Evolutionary conservation across 2,113 vertebrate species (phyloP), one percentile per base, ranked within the genome.

Genomic region (Pyxicephalus adspersus): DNA sequence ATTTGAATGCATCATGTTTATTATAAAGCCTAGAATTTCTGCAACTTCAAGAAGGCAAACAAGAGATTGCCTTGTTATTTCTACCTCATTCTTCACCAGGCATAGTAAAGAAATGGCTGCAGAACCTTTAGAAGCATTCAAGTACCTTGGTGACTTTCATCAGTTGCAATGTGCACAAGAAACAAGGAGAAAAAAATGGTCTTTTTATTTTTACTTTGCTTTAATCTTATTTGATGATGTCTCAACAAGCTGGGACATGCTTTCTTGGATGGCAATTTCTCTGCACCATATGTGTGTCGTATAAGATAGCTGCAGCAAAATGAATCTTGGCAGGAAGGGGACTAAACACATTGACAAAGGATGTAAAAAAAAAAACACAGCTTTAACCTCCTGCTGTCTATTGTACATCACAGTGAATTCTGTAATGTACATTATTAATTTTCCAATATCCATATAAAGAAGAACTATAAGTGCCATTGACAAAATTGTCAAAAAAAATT

Each of bases 141-240:
- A 90, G 92, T 90, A 90, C 89, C 91, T 93, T 76, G 0, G 88
- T 89, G 88, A 90, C 94, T 95, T 95, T 97, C 94, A 96, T 96
- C 95, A 95, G 92, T 93, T 87, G 92, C 92, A 94, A 91, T 90
- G 92, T 92, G 93, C 93, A 91, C 93, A 91, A 91, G 91, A 89
- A 89, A 89, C 90, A 87, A n/a, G 51, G n/a, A 86, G 70, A 84
- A 88, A 87, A 91, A 93, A 91, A 92, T 91, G 89, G 95, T 90
- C 67, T 89, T 93, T 95, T 95, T 95, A 94, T 93, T 95, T 94
- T 95, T 96, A 93, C 94, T 93, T 93, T 94, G 95, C 96, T 98
- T 97, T 97, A 98, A 98, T 98, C 97, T 98, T 93, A 94, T 95
- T 94, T 98, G 97, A 98, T 98, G 96, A 97, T 96, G 96, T 96